Evolutionary conservation across 23 tunicate species (phyloP), one percentile per base, ranked within the genome.

Genomic region (Styela plicata): DNA sequence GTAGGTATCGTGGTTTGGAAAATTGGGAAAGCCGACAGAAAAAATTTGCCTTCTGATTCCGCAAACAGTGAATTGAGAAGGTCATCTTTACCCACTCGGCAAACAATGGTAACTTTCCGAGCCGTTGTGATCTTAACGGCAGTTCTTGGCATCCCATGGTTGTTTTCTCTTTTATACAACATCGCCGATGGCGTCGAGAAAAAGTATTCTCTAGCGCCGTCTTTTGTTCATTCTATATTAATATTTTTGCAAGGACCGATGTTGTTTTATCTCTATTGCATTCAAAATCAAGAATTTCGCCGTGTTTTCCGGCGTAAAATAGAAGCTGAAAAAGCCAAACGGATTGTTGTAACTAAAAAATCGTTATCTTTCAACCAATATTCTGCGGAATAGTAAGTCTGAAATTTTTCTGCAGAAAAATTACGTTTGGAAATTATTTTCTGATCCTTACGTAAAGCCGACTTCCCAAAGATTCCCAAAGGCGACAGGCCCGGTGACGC

Each of bases 1-100:
- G 77, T 71, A 34, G 77, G 77, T 2, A 34, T 71, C 18, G 77
- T 71, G 7, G 77, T 71, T 32, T 71, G 77, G 77, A 71, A 71
- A 17, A 71, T 71, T 18, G 36, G 77, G 7, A 18, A 34, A 5
- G 35, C 77, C 13, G 77, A 71, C 17, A 34, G 24, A 3, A 34
- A 71, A 3, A 71, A 71, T 71, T 16, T 34, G 35, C 77, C 77
- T 26, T 44, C 57, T 13, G 13, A 13, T 44, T 13, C 57, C 57
- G 10, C 57, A 13, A 44, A 5, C 57, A 36, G 34, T 13, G 77
- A 20, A 34, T 5, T 19, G 36, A 71, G 77, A 5, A 71, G 7
- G 24, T 3, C 36, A 3, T 7, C 13, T 30, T 18, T 20, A 3
- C 2, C 35, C 17, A 33, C 26, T 29, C 2, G 36, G 13, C 36